phyloP scores from a whole-genome alignment of 2,888 invertebrate species.

The Slavum lentiscoides region DNA sequence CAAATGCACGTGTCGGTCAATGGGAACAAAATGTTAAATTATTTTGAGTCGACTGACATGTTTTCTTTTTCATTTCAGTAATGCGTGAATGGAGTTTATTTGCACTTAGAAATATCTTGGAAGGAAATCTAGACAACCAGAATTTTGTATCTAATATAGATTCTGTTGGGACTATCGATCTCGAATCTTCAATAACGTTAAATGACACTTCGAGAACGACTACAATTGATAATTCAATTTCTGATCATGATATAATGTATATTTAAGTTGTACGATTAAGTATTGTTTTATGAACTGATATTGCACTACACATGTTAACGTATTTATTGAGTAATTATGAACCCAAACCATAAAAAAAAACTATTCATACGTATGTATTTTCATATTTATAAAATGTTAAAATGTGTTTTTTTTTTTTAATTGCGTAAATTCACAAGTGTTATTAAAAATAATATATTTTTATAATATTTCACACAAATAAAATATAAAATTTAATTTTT shows the following conservation, averaged over 20 bases:
- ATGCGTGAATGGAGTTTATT: conserved; percentile 50
- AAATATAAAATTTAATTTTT: too few species aligned
- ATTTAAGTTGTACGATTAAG: background rate
- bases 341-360: too few species aligned
- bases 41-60: too few species aligned
- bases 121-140: conserved; percentile 35
- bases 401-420: too few species aligned
- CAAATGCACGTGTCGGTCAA: too few species aligned
- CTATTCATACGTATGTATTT: too few species aligned
- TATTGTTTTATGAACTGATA: background rate
- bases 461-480: too few species aligned
- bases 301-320: background rate
- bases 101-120: conserved; percentile 40
- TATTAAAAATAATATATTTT: too few species aligned
- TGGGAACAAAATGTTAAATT: too few species aligned
- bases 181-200: conserved; percentile 17
- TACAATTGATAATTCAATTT: conserved; percentile 11
- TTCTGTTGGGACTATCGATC: conserved; percentile 21
- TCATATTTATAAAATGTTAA: too few species aligned
- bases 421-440: too few species aligned
- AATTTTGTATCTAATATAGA: conserved; percentile 40
- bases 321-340: background rate
- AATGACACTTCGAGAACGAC: background rate
- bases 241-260: conserved; percentile 2
- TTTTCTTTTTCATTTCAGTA: conserved; percentile 21